phyloP scores from a whole-genome alignment of 2,113 vertebrate genomes.

The Antechinus flavipes region DNA sequence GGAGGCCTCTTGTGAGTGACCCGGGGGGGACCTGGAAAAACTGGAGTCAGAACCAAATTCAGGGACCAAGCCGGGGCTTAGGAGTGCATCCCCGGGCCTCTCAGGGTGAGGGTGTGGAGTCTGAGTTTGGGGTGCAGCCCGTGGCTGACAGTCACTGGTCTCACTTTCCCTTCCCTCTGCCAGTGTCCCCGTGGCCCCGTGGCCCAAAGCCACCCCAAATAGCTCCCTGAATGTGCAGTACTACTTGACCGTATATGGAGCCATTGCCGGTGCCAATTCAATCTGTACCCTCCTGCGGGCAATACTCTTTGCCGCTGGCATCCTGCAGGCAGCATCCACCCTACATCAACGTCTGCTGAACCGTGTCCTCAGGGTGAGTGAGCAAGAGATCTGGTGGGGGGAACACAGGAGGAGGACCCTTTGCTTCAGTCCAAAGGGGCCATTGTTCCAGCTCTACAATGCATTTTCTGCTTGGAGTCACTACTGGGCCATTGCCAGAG shows the following conservation, averaged over 20 bases:
- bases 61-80: neutral
- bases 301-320: slow-evolving; percentile 93
- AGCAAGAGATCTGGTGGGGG: neutral
- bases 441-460: neutral
- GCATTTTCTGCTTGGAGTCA: neutral
- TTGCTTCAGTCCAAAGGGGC: neutral
- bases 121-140: neutral
- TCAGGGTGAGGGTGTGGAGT: neutral
- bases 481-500: neutral
- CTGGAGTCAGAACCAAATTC: neutral
- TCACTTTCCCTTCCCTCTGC: slow-evolving; percentile 65
- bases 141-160: slow-evolving; percentile 34
- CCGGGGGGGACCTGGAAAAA: neutral
- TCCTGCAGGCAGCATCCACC: slow-evolving; percentile 86
- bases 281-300: slow-evolving; percentile 93
- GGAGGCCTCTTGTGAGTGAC: slow-evolving; percentile 86
- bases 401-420: neutral
- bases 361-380: slow-evolving; percentile 89
- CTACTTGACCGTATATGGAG: slow-evolving; percentile 92
- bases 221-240: slow-evolving; percentile 87
- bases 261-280: slow-evolving; percentile 91
- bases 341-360: slow-evolving; percentile 90
- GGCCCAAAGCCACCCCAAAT: slow-evolving; percentile 75
- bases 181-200: slow-evolving; percentile 80
- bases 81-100: neutral